These are phyloP conservation scores for Planiliza haematocheilus DNA, from an alignment of 2,113 vertebrate species.

Conservation along the genomic window DNA sequence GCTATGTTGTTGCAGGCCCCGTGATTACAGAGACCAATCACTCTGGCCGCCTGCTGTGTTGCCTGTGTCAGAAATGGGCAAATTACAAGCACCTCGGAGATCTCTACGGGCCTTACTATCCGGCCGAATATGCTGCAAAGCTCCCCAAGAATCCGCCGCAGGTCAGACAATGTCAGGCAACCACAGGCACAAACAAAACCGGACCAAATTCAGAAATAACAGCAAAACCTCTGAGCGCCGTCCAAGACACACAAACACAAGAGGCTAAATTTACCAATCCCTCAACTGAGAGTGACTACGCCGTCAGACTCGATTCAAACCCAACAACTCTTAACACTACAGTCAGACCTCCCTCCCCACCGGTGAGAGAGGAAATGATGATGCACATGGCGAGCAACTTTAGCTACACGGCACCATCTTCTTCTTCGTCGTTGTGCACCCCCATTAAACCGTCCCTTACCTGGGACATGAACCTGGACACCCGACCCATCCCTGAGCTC, in stretches of 20 bases:
- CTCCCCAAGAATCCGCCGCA: constrained; percentile 95
- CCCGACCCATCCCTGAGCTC: constrained; percentile 66
- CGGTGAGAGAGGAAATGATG: constrained; percentile 66
- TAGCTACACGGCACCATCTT: constrained; percentile 56
- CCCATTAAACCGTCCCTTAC: constrained; percentile 81
- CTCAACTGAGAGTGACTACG: constrained; percentile 60
- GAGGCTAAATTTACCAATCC: constrained; percentile 65
- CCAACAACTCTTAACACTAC: constrained; percentile 48
- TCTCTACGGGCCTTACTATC: constrained; percentile 98
- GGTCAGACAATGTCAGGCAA: constrained; percentile 74
- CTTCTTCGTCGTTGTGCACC: constrained; percentile 56
- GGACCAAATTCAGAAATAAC: constrained; percentile 69
- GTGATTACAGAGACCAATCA: constrained; percentile 92
- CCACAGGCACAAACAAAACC: constrained; percentile 61
- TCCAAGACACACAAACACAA: constrained; percentile 76
- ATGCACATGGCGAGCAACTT: constrained; percentile 43
- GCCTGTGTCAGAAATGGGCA: constrained; percentile 98
- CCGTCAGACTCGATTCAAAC: constrained; percentile 62
- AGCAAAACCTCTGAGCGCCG: constrained; percentile 77
- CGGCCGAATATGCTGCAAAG: constrained; percentile 93
- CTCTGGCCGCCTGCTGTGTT: constrained; percentile 93
- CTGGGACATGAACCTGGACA: constrained; percentile 80
- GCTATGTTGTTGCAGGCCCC: constrained; percentile 92
- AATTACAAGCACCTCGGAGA: constrained; percentile 98
- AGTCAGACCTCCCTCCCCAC: constrained; percentile 58